phyloP scores from a whole-genome alignment of 35 echinoderm and acorn worm genomes.

The Hemicentrotus pulcherrimus region DNA sequence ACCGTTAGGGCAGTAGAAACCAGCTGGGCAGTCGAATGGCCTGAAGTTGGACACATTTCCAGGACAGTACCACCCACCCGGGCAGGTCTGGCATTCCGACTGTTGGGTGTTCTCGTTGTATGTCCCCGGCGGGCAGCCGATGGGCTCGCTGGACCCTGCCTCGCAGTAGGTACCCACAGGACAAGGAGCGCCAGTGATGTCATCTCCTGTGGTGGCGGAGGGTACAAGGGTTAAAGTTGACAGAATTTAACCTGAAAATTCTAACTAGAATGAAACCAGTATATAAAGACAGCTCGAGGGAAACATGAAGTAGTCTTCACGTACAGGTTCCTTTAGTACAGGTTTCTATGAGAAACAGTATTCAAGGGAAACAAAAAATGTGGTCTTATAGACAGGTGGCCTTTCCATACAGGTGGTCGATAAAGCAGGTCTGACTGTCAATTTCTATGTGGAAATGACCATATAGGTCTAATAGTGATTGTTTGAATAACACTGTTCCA shows the following conservation, averaged over 20 bases:
- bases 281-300: no score
- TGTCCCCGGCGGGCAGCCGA: conserved; percentile 73
- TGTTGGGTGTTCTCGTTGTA: conserved; percentile 87
- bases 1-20: conserved; percentile 94
- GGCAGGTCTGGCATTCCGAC: conserved; percentile 78
- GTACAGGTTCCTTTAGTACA: no score
- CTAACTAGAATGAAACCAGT: no score
- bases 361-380: no score
- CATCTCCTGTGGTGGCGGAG: conserved; percentile 51
- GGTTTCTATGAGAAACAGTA: no score
- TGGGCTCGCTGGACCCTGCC: conserved; percentile 69
- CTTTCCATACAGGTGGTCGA: no score
- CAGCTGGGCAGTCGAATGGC: conserved; percentile 77
- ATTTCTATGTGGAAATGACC: no score
- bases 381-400: no score
- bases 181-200: conserved; percentile 82
- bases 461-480: no score
- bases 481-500: no score
- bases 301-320: no score
- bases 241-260: background rate
- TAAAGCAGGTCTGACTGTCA: no score
- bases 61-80: conserved; percentile 86
- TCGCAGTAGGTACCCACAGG: conserved; percentile 79
- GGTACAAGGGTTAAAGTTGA: background rate
- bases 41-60: conserved; percentile 66